Conservation (phyloP, 2,888 invertebrate genomes). For the Volucella inflata region DNA sequence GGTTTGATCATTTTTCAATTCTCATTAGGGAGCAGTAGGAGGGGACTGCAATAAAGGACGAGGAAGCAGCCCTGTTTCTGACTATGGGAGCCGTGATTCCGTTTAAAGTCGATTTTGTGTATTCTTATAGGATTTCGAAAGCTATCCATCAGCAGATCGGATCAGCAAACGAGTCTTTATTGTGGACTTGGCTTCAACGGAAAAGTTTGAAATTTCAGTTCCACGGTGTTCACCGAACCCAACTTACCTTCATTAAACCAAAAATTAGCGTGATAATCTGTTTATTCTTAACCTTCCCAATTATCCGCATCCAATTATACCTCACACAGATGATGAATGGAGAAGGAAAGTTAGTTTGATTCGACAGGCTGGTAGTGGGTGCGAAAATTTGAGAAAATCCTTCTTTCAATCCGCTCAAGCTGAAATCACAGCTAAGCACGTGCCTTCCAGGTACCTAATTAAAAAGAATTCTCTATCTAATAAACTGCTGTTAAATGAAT, state of each 20-base stretch:
- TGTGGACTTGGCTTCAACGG: no score
- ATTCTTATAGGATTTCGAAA: no score
- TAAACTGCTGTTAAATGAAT: conserved; percentile 55
- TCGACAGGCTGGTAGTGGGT: conserved; percentile 9
- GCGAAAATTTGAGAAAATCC: conserved; percentile 33
- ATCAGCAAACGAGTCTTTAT: no score
- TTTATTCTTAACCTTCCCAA: conserved; percentile 49
- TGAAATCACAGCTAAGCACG: conserved; percentile 56
- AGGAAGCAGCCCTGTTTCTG: no score
- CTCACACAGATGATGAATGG: not conserved
- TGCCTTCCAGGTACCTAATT: conserved; percentile 57
- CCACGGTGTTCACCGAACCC: not conserved
- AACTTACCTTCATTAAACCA: conserved; percentile 46
- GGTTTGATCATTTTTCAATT: not conserved
- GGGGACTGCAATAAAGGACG: no score
- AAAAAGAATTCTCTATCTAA: conserved; percentile 48
- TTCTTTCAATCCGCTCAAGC: conserved; percentile 27
- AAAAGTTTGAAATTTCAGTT: conserved; percentile 18
- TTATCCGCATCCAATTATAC: conserved; percentile 63
- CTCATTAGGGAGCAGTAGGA: no score
- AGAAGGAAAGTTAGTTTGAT: not conserved
- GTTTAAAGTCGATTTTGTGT: no score
- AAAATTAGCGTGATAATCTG: conserved; percentile 42
- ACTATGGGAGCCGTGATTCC: no score
- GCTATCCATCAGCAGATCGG: no score